A percentile compares a stretch with the other conserved stretches of the same genome.
These are phyloP conservation scores for Scaptomyza flava DNA, from an alignment of 2,888 invertebrate species.

Conservation along the genomic window DNA sequence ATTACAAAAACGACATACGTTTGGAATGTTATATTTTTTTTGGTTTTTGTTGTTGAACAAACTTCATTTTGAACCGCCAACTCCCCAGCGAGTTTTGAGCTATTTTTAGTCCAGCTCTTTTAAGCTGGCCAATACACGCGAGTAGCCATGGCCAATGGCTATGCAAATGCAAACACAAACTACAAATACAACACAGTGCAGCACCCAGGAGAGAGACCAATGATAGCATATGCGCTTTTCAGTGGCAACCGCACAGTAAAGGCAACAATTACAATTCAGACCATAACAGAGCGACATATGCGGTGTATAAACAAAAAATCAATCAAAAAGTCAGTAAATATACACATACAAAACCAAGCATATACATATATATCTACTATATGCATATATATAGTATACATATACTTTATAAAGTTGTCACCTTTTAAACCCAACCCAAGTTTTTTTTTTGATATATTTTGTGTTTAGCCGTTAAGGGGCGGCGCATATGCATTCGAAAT, in stretches of 20 bases:
- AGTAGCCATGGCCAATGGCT: constrained; percentile 29
- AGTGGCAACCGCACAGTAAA: constrained; percentile 9
- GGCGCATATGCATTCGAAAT: constrained; percentile 56
- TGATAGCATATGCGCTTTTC: constrained; percentile 64
- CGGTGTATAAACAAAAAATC: constrained; percentile 71
- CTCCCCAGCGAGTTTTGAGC: constrained; percentile 36
- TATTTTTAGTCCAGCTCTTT: constrained; percentile 53
- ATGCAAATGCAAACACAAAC: constrained; percentile 67
- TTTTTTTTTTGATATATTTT: not conserved
- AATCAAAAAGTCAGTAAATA: constrained; percentile 64
- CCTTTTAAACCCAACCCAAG: not conserved
- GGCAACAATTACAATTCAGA: constrained; percentile 4
- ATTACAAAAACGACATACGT: constrained; percentile 29
- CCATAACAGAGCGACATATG: constrained; percentile 66
- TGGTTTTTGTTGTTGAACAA: constrained; percentile 14
- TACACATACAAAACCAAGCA: constrained; percentile 9
- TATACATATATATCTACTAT: constrained; percentile 5
- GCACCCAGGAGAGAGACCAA: constrained; percentile 54
- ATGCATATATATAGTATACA: no score
- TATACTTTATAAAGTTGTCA: not conserved
- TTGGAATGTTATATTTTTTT: constrained; percentile 5
- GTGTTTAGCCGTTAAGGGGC: not conserved
- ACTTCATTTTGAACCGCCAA: not conserved
- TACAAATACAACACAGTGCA: constrained; percentile 28
- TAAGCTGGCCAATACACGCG: constrained; percentile 53